Conservation (phyloP, 1,140 invertebrate genomes). For the Ceratina australensis region DNA sequence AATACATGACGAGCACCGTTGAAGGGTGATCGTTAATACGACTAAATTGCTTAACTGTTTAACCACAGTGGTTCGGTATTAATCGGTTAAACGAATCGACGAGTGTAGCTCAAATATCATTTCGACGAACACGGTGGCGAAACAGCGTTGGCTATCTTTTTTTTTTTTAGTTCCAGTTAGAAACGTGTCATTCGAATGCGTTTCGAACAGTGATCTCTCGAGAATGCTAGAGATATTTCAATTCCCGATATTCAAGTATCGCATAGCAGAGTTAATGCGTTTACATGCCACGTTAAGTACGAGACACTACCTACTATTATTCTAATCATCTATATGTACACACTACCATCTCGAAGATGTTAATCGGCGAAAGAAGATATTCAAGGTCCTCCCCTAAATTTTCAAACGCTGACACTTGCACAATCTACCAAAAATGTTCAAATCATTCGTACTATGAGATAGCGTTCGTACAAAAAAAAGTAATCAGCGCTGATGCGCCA, state of each 20-base stretch:
- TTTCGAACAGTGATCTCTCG: neutral
- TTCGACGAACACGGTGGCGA: slow-evolving; percentile 10
- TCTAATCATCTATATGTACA: slow-evolving; percentile 12
- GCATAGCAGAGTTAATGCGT: neutral
- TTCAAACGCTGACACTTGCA: neutral
- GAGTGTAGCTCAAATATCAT: slow-evolving; percentile 15
- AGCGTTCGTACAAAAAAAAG: neutral
- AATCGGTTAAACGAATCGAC: slow-evolving; percentile 43
- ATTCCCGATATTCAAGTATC: neutral
- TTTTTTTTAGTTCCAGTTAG: neutral
- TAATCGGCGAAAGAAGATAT: slow-evolving; percentile 6
- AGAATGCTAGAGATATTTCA: too few relatives aligned
- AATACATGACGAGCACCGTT: slow-evolving; percentile 33
- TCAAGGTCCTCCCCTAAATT: too few relatives aligned
- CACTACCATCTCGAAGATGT: neutral
- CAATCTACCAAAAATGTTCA: neutral
- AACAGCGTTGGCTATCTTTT: neutral
- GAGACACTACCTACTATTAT: neutral
- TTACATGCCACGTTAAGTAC: slow-evolving; percentile 17
- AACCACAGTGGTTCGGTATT: slow-evolving; percentile 33
- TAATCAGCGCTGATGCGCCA: slow-evolving; percentile 14
- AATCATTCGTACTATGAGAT: neutral
- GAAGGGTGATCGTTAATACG: slow-evolving; percentile 41
- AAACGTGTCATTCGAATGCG: neutral
- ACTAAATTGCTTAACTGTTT: slow-evolving; percentile 30